These are phyloP conservation scores for Lagopus leucura DNA, from an alignment of 2,113 vertebrate species.

Conservation along the genomic window DNA sequence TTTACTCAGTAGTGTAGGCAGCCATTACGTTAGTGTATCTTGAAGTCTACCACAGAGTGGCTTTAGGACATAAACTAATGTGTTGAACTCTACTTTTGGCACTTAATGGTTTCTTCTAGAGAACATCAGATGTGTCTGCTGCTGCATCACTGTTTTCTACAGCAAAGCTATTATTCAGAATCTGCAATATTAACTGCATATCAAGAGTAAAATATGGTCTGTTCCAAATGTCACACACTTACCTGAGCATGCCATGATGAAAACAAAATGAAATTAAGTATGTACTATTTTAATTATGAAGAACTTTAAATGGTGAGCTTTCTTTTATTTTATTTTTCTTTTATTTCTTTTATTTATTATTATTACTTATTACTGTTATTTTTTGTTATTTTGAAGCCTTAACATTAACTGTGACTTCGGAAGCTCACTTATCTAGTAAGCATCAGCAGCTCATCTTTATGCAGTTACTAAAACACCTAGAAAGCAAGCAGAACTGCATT, in stretches of 20 bases:
- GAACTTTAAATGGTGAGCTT: background rate
- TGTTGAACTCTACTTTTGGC: background rate
- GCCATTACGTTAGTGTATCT: background rate
- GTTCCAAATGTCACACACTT: background rate
- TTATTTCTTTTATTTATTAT: no score
- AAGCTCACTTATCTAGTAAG: background rate
- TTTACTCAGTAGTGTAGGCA: background rate
- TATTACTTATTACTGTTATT: no score
- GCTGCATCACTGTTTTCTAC: background rate
- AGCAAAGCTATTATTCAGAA: background rate
- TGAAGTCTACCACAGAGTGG: background rate
- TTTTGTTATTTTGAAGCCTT: background rate
- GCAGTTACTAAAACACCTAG: background rate
- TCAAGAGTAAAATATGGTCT: background rate
- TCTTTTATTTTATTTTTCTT: fast-evolving
- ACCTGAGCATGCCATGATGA: background rate
- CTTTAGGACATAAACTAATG: background rate
- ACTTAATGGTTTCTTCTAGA: background rate
- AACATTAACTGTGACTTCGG: background rate
- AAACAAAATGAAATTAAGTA: background rate
- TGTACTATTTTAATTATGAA: background rate
- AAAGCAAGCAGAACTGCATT: background rate
- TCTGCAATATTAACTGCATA: background rate
- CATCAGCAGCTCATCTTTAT: background rate
- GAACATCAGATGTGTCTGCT: background rate